Percentiles rank a stretch among this genome's conserved stretches.
Evolutionary conservation across 2,888 invertebrate genomes (phyloP).

Genomic region (Chaetogeoica ovagalla): DNA sequence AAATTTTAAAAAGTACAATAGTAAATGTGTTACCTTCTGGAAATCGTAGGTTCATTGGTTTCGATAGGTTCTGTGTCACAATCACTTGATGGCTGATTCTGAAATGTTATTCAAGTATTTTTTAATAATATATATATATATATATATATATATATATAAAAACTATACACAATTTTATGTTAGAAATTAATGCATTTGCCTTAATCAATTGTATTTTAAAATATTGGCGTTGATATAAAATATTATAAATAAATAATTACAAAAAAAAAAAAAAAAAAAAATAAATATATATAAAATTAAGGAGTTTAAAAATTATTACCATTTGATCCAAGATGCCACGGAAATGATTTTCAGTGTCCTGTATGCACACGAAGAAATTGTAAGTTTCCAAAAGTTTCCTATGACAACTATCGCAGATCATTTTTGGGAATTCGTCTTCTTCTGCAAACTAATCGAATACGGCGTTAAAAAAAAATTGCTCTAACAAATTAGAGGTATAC

Average conservation of each 20-base stretch:
- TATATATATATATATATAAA: no score
- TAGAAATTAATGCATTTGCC: no score
- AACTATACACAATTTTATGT: no score
- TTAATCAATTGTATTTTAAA: background rate
- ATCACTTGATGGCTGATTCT: conserved; percentile 37
- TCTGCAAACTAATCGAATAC: conserved; percentile 38
- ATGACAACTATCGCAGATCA: conserved; percentile 46
- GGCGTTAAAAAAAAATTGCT: background rate
- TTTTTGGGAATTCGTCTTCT: conserved; percentile 39
- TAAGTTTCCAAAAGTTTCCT: conserved; percentile 43
- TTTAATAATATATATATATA: background rate
- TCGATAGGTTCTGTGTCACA: background rate
- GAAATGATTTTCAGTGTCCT: conserved; percentile 42
- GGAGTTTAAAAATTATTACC: conserved; percentile 10
- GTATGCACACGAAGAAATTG: conserved; percentile 42
- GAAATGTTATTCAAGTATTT: background rate
- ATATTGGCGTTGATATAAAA: background rate
- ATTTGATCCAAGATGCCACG: conserved; percentile 31
- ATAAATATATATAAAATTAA: background rate
- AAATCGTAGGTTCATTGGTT: background rate
- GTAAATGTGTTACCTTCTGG: conserved; percentile 14
- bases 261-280: background rate
- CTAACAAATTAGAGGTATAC: no score
- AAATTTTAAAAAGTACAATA: background rate
- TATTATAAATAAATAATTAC: background rate